Conservation (phyloP, 2,797 vertebrate genomes). For the Eulemur coronatus region DNA sequence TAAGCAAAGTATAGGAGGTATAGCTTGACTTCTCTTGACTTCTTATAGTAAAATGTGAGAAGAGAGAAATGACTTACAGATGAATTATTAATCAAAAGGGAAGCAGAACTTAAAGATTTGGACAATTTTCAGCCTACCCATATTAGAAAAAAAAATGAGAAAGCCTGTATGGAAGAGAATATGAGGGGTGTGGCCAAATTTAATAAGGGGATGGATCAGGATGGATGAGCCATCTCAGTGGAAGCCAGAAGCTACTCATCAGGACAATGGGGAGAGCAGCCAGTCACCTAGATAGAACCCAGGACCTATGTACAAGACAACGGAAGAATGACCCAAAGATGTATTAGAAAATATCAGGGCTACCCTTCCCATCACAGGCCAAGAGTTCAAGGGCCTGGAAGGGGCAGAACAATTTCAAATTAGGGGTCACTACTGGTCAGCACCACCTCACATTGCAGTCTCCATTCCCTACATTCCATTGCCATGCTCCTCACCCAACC, state of each 20-base stretch:
- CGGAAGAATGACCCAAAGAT: background rate
- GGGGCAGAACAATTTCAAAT: background rate
- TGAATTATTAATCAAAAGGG: background rate
- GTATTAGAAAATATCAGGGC: background rate
- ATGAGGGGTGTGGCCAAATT: background rate
- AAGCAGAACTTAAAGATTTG: background rate
- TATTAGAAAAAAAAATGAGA: background rate
- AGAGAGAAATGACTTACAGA: background rate
- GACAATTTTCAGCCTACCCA: background rate
- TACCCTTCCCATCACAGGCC: background rate
- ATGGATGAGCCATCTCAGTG: background rate
- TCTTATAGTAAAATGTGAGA: background rate
- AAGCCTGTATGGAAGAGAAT: background rate
- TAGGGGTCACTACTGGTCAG: background rate
- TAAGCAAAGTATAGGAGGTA: background rate
- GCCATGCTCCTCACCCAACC: background rate
- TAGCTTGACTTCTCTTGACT: background rate
- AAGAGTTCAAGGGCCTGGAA: background rate
- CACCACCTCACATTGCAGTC: background rate
- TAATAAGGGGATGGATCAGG: background rate
- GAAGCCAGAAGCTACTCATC: background rate
- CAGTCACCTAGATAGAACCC: background rate
- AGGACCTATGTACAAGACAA: background rate
- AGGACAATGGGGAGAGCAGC: background rate
- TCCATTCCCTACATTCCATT: background rate